A percentile compares a stretch with the other conserved stretches of the same genome.
phyloP scores from a whole-genome alignment of 2,888 invertebrate genomes.

The Pristionchus mayeri region DNA sequence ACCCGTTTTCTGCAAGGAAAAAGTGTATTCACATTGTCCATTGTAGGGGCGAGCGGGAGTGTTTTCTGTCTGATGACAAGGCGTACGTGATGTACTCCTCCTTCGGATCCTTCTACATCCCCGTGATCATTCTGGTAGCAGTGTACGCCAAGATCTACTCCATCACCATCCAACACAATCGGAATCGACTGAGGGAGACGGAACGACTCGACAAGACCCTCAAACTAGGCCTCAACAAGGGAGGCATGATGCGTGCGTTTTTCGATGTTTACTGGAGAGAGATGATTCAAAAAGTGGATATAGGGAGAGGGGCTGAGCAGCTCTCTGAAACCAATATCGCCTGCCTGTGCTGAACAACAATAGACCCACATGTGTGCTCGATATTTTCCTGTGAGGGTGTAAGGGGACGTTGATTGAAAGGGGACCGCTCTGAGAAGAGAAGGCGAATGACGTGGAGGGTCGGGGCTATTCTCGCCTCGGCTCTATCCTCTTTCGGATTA shows the following conservation, averaged over 20 bases:
- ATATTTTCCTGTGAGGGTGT: background rate
- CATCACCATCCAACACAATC: slow-evolving; percentile 73
- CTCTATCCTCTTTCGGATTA: background rate
- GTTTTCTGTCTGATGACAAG: slow-evolving; percentile 31
- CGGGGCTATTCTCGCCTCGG: background rate
- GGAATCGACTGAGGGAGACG: slow-evolving; percentile 73
- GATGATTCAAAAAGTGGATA: background rate
- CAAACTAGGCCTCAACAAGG: slow-evolving; percentile 46
- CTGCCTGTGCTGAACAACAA: background rate
- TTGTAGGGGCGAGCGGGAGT: slow-evolving; percentile 26
- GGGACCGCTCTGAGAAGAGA: slow-evolving; percentile 1
- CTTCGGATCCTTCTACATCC: slow-evolving; percentile 98
- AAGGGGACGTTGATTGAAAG: slow-evolving; percentile 22
- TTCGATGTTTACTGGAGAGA: background rate
- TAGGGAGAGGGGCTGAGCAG: background rate
- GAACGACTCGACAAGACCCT: slow-evolving; percentile 73
- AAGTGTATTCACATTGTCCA: background rate
- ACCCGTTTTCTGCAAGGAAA: background rate
- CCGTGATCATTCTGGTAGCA: slow-evolving; percentile 83
- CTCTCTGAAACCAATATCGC: slow-evolving; percentile 27
- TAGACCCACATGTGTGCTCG: background rate
- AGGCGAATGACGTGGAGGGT: background rate
- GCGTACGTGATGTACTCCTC: slow-evolving; percentile 97
- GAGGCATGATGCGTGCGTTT: slow-evolving; percentile 41
- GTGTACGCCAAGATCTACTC: slow-evolving; percentile 75